Percentiles rank a stretch among this genome's conserved stretches.
phyloP scores from a whole-genome alignment of 2,113 vertebrate species.

The Hippolais icterina region DNA sequence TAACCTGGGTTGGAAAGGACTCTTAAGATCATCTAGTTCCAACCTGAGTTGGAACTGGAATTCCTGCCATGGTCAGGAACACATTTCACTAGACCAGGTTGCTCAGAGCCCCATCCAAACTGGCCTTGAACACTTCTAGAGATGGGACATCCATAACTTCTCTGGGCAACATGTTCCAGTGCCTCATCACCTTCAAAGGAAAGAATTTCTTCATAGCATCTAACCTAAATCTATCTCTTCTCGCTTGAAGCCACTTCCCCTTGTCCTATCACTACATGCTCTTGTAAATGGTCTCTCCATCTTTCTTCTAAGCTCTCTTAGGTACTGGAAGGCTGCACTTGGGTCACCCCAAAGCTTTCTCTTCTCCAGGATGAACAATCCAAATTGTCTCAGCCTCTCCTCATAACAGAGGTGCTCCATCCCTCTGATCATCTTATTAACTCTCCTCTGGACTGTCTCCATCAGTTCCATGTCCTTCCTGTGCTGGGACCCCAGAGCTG shows the following conservation, averaged over 20 bases:
- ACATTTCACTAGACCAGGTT: background rate
- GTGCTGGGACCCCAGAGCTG: background rate
- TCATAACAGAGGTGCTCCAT: background rate
- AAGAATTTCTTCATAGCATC: fast-evolving
- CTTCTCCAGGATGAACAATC: background rate
- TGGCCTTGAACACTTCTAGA: background rate
- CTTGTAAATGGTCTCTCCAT: background rate
- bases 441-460: background rate
- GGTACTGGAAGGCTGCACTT: background rate
- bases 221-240: background rate
- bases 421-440: too few relatives aligned
- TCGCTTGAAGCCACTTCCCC: background rate
- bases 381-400: background rate
- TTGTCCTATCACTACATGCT: background rate
- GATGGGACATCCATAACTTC: background rate
- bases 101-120: background rate
- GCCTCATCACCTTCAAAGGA: background rate
- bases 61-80: background rate
- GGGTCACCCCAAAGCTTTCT: background rate
- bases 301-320: background rate
- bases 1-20: background rate
- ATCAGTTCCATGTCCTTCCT: background rate
- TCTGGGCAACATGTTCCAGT: background rate
- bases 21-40: background rate
- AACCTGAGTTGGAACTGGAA: background rate